A percentile compares a stretch with the other conserved stretches of the same genome.
phyloP scores from a whole-genome alignment of 2,888 invertebrate species.

The Eupelmus urozonus region DNA sequence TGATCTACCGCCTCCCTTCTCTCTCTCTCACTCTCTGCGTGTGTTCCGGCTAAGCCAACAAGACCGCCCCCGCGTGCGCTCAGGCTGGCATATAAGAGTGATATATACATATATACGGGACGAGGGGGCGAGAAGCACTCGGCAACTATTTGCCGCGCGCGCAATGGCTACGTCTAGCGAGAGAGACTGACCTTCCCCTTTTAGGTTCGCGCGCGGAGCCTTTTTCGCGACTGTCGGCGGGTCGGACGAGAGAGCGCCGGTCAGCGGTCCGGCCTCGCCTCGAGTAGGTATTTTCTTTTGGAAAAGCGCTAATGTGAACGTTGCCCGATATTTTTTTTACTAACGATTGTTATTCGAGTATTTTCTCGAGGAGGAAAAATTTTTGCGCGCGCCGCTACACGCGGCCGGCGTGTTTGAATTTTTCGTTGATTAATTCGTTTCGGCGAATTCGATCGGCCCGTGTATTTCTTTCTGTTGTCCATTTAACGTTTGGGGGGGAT shows the following conservation, averaged over 20 bases:
- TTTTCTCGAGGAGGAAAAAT: background rate
- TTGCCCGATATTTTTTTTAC: too few relatives aligned
- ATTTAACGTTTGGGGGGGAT: background rate
- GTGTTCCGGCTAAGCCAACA: conserved; percentile 40
- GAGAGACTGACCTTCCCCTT: conserved; percentile 22
- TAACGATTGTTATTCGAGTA: too few relatives aligned
- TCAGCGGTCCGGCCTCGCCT: too few relatives aligned
- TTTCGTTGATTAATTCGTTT: background rate
- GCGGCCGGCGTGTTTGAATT: background rate
- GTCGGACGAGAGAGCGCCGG: too few relatives aligned
- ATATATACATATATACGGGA: background rate
- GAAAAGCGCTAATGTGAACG: background rate
- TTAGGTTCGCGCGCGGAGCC: conserved; percentile 15
- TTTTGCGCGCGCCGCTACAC: background rate
- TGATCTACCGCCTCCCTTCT: conserved; percentile 47
- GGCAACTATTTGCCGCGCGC: conserved; percentile 37
- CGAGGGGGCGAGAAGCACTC: conserved; percentile 9
- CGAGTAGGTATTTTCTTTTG: too few relatives aligned
- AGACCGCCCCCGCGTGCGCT: conserved; percentile 10
- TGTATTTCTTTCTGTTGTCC: conserved; percentile 1
- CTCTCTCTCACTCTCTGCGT: background rate
- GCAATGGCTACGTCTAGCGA: background rate
- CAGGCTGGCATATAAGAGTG: background rate
- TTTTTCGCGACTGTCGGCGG: too few relatives aligned
- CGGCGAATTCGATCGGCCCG: background rate